Evolutionary conservation across 2,113 vertebrate genomes (phyloP), one percentile per base, ranked within the genome.

Genomic region (Sinocyclocheilus anshuiensis): DNA sequence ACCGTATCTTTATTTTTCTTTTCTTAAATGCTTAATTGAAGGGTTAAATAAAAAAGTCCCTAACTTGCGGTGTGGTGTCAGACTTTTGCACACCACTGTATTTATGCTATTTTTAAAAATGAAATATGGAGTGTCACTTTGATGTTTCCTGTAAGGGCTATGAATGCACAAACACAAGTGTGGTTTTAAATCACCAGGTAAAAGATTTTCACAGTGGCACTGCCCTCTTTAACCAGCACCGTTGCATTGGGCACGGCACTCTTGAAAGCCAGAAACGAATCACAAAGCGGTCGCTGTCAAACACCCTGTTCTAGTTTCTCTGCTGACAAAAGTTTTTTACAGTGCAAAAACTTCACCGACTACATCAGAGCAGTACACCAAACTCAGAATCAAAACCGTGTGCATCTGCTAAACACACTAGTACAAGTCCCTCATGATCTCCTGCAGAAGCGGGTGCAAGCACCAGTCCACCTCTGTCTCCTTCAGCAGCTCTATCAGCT

Each of bases 401-500:
- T 42, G 42, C 42, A 42, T 42, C 42, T 8, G 42, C 8, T 1
- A 8, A 74, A 86, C 77, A 7, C 29, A 18, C 89, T 96, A 99
- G 89, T 99, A 99, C 88, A 99, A 93, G 95, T 99, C 98, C 93
- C 97, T 99, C 86, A 99, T 98, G 92, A 99, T 99, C 92, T 99
- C 98, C 89, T 99, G 98, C 86, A 99, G 94, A 86, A 99, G 97
- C 0, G 98, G 98, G 83, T 99, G 98, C 69, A 99, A 93, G 87
- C 95, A 96, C 95, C 99, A 97, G 91, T 99, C 97, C 39, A 96
- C 93, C 93, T 99, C 98, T 0, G 96, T 97, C 92, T 99, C 98
- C 93, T 97, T 98, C 88, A 99, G 95, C 61, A 98, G 93, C 92
- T 98, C 97, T 92, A 99, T 94, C 29, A 97, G 93, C 93, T 97